Evolutionary conservation across 2,888 invertebrate genomes (phyloP), one percentile per base, ranked within the genome.

Genomic region (Pyrochroa serraticornis): DNA sequence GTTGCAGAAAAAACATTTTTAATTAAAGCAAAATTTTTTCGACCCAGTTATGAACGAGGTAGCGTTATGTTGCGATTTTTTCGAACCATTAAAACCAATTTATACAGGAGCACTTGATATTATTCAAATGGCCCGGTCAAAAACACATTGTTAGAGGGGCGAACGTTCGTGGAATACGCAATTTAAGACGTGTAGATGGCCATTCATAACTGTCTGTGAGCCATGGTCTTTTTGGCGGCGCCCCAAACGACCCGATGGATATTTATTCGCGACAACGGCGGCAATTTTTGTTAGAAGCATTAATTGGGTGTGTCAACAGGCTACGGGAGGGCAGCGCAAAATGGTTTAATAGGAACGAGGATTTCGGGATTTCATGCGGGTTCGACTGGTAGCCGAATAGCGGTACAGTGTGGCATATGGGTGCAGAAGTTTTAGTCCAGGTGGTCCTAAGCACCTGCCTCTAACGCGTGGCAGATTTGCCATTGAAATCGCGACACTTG

Each of bases 131-230:
- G 60, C 43, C 53, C 52, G 58, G 60, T 59, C 64, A 56, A 71
- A 68, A 66, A 68, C 66, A 65, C 67, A 64, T 70, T 69, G 71
- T 71, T 71, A 71, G 69, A 62, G 59, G 48, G 54, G 50, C 36
- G 22, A 48, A 58, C 63, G 58, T 45, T 44, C 42, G 9, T 22
- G 30, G 68, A 64, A 68, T 68, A 58, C 43, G 33, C 63, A 65
- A 56, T 51, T 42, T 31, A 10, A 22, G 36, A 14, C 43, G 30
- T 33, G n/a, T 34, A 7, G 46, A 35, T 35, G 46, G 22, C 22
- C 22, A 22, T 22, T 22, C 22, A 22, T 22, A 22, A 22, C 22
- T 41, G 41, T 3, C 41, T 8, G 13, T 41, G 22, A 22, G 22
- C 22, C 22, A 22, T 22, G 22, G 22, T 22, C 22, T 22, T 22